Evolutionary conservation across 2,113 vertebrate species (phyloP).

Genomic region (Hyla sarda): DNA sequence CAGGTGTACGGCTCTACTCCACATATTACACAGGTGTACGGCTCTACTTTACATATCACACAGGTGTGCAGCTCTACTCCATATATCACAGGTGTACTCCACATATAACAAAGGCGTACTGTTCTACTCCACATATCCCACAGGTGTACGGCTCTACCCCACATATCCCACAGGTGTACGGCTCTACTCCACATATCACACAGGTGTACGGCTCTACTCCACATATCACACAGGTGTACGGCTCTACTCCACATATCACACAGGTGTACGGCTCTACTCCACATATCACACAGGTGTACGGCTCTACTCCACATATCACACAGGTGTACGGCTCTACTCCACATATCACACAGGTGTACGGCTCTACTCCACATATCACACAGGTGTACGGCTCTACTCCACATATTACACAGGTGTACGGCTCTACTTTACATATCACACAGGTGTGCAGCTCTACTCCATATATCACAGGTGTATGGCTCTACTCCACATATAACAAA

Average conservation of each 20-base stretch:
- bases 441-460: background rate
- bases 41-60: background rate
- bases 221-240: too few species aligned
- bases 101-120: background rate
- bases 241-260: too few species aligned
- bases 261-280: too few species aligned
- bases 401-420: background rate
- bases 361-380: background rate
- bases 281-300: too few species aligned
- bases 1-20: too few species aligned
- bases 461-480: background rate
- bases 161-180: background rate
- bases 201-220: background rate
- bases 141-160: background rate
- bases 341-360: too few species aligned
- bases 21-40: too few species aligned
- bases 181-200: background rate
- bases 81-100: background rate
- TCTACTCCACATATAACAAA: background rate
- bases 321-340: background rate
- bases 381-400: background rate
- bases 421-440: background rate
- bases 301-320: too few species aligned
- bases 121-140: background rate
- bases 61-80: too few species aligned